Evolutionary conservation across 2,888 invertebrate genomes (phyloP).

Genomic region (Perizoma flavofasciatum): DNA sequence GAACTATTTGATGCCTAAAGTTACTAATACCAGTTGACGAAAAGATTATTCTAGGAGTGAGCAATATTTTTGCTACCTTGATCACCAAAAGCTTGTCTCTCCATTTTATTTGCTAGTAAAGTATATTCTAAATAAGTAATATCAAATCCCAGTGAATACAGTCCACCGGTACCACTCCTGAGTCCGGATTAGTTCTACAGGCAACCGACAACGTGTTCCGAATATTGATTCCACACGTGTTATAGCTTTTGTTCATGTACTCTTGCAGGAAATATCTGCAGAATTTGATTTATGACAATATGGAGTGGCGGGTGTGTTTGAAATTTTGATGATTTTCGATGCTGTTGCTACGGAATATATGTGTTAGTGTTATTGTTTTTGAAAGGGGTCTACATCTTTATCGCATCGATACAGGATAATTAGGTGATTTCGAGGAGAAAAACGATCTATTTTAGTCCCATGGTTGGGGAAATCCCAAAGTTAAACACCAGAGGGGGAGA

Average conservation of each 20-base stretch:
- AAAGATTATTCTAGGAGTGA: too few species aligned
- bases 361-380: constrained; percentile 4
- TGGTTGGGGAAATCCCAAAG: too few species aligned
- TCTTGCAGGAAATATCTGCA: constrained; percentile 32
- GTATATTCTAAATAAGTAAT: too few species aligned
- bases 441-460: too few species aligned
- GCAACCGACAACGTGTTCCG: constrained; percentile 45
- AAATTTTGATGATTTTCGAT: constrained; percentile 34
- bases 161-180: constrained; percentile 7
- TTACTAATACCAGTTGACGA: too few species aligned
- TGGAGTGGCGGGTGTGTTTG: constrained; percentile 30
- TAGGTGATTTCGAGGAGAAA: too few species aligned
- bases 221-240: constrained; percentile 47
- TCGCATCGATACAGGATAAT: neutral
- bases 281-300: constrained; percentile 39
- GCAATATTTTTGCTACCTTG: too few species aligned
- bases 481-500: too few species aligned
- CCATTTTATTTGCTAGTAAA: too few species aligned
- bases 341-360: constrained; percentile 7
- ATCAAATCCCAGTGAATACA: constrained; percentile 1
- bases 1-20: too few species aligned
- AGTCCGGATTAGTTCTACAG: constrained; percentile 31
- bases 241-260: constrained; percentile 28
- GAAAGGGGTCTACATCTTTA: constrained; percentile 2
- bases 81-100: too few species aligned